These are phyloP conservation scores for Nomada goodeniana DNA, from an alignment of 2,888 invertebrate species.

Conservation along the genomic window DNA sequence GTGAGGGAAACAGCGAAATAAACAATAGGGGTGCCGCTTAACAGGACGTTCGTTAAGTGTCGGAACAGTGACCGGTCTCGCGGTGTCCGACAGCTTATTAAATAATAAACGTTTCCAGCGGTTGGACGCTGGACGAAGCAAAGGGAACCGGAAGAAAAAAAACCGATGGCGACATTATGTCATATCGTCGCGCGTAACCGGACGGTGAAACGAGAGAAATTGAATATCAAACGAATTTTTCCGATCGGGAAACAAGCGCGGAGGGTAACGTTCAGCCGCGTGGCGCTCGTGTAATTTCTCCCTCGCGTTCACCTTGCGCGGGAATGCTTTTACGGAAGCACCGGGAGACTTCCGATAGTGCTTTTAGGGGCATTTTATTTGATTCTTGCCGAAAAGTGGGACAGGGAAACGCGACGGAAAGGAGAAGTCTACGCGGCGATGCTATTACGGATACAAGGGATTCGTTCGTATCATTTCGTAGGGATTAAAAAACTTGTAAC, in stretches of 20 bases:
- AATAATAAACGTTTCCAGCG: slow-evolving; percentile 31
- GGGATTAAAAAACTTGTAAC: slow-evolving; percentile 67
- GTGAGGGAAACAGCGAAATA: background rate
- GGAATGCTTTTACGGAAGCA: slow-evolving; percentile 61
- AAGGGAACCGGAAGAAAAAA: background rate
- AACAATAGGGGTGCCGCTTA: background rate
- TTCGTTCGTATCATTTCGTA: slow-evolving; percentile 65
- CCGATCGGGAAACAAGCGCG: slow-evolving; percentile 9
- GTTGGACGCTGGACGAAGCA: background rate
- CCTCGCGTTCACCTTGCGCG: slow-evolving; percentile 33
- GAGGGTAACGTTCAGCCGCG: slow-evolving; percentile 40
- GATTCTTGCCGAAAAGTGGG: slow-evolving; percentile 67
- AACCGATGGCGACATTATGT: background rate
- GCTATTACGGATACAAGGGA: slow-evolving; percentile 47
- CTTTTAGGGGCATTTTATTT: slow-evolving; percentile 67
- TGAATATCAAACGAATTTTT: slow-evolving; percentile 30
- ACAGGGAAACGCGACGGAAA: slow-evolving; percentile 47
- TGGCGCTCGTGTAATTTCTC: slow-evolving; percentile 57
- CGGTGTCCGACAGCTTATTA: slow-evolving; percentile 18
- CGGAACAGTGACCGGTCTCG: slow-evolving; percentile 5
- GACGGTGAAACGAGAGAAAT: slow-evolving; percentile 18
- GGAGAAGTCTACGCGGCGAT: slow-evolving; percentile 34
- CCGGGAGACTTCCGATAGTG: slow-evolving; percentile 58
- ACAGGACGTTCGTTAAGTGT: slow-evolving; percentile 47
- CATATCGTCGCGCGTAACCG: slow-evolving; percentile 4